These are phyloP conservation scores for Idris sp. DNA, from an alignment of 1,140 invertebrate species.

Conservation along the genomic window DNA sequence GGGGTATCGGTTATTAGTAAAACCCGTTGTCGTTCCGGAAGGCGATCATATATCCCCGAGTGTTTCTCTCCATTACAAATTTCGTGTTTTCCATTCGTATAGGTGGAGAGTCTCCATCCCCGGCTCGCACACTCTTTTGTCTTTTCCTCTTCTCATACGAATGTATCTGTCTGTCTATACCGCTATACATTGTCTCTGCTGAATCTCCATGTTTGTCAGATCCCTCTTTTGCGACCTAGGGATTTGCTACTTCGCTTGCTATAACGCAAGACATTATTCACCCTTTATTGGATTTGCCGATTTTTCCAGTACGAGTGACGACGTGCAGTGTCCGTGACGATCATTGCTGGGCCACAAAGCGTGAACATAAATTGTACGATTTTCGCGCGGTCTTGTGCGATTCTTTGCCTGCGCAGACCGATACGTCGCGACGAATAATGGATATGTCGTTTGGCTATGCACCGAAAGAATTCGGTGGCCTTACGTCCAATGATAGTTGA, in stretches of 20 bases:
- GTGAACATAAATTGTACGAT: slow-evolving; percentile 60
- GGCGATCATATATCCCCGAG: slow-evolving; percentile 73
- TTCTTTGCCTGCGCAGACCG: slow-evolving; percentile 52
- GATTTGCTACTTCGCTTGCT: slow-evolving; percentile 60
- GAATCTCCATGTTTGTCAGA: slow-evolving; percentile 57
- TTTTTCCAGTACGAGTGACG: slow-evolving; percentile 64
- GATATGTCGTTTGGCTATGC: slow-evolving; percentile 44
- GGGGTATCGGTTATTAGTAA: slow-evolving; percentile 78
- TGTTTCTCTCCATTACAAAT: slow-evolving; percentile 76
- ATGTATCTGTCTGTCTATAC: slow-evolving; percentile 58
- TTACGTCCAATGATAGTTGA: slow-evolving; percentile 32
- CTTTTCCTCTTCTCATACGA: slow-evolving; percentile 56
- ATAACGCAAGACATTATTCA: slow-evolving; percentile 67
- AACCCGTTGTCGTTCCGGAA: slow-evolving; percentile 75
- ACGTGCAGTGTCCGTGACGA: slow-evolving; percentile 57
- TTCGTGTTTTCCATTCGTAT: slow-evolving; percentile 69
- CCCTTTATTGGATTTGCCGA: slow-evolving; percentile 68
- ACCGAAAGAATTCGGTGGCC: slow-evolving; percentile 42
- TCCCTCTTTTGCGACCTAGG: slow-evolving; percentile 59
- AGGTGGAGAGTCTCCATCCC: slow-evolving; percentile 28
- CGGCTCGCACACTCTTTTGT: slow-evolving; percentile 42
- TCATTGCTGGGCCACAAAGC: slow-evolving; percentile 59
- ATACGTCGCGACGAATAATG: slow-evolving; percentile 60
- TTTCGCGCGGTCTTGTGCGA: slow-evolving; percentile 57
- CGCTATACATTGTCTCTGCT: slow-evolving; percentile 53